Base-by-base conservation (phyloP, 2,888 invertebrate species). In the Erebia epiphron region DNA sequence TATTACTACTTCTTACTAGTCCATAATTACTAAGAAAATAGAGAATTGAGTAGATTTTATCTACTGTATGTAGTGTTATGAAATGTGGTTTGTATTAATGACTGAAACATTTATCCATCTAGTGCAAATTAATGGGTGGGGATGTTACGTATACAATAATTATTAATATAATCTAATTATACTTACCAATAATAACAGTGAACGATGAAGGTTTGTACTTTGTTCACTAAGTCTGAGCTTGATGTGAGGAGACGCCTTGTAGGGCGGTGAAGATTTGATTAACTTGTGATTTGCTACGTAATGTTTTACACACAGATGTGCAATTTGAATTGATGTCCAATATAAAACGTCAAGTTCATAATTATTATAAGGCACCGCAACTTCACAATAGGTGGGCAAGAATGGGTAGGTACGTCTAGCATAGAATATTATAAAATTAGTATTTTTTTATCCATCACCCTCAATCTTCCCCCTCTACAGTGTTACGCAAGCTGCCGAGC, bases 11-110 rank as follows among this genome's bases (percentile, higher is more conserved):
- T 35, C 35, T 35, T 35, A 35, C 81, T 84, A 84, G 81, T 86
- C 82, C 80, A 75, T 75, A 81, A 79, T 81, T 80, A 83, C 80
- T 83, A 83, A 84, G 78, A 80, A 80, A 82, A 80, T 83, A 81
- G 79, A 83, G 79, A 79, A 83, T 83, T 83, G 79, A 81, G 90
- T 91, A 92, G 91, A 91, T 91, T 87, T 86, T 74, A 92, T 91
- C 91, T 91, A 92, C 91, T 54, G 63, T 70, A 63, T 21, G 67
- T 69, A 54, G 66, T 71, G 52, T 58, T 49, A 58, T 71, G 73
- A 63, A 68, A 56, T 72, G 67, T 68, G 64, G 52, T 43, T 68
- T 69, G 66, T 77, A 82, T 80, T 79, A 81, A 79, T 77, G 78
- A 84, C 79, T 84, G 83, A 85, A 79, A 79, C 82, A 82, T 58